Conservation (phyloP, 2,797 vertebrate genomes). For the Hemibagrus guttatus region DNA sequence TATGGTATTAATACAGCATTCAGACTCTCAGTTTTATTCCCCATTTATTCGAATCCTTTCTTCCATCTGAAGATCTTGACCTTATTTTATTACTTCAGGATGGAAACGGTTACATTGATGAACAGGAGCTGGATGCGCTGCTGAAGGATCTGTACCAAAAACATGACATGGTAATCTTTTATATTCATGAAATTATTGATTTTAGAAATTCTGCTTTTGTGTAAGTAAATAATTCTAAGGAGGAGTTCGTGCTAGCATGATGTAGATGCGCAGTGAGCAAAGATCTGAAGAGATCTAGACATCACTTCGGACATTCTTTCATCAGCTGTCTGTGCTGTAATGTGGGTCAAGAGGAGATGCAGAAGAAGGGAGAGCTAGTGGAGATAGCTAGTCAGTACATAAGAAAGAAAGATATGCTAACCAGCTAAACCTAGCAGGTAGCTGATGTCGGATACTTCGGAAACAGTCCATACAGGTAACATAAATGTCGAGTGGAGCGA, state of each 20-base stretch:
- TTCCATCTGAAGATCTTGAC: not conserved
- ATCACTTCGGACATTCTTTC: not conserved
- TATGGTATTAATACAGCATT: not conserved
- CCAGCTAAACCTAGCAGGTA: not conserved
- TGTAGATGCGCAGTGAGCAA: not conserved
- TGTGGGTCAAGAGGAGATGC: no score
- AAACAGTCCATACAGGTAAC: not conserved
- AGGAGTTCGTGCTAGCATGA: not conserved
- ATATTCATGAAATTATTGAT: not conserved
- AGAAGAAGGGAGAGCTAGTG: not conserved
- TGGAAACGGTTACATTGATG: slow-evolving; percentile 91
- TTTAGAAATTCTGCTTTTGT: not conserved
- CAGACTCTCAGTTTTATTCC: no score
- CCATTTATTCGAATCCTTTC: not conserved
- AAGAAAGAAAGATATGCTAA: not conserved
- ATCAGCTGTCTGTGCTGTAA: not conserved
- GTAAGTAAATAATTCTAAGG: not conserved
- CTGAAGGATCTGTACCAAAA: slow-evolving; percentile 94
- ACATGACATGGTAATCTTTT: slow-evolving; percentile 85
- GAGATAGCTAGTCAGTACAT: not conserved
- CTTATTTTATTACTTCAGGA: slow-evolving; percentile 74
- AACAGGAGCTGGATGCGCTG: slow-evolving; percentile 92
- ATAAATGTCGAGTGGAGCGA: not conserved
- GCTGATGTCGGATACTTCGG: not conserved
- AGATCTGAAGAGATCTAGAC: not conserved